Evolutionary conservation across 1,140 invertebrate genomes (phyloP).

Genomic region (Zaprionus vittiger): DNA sequence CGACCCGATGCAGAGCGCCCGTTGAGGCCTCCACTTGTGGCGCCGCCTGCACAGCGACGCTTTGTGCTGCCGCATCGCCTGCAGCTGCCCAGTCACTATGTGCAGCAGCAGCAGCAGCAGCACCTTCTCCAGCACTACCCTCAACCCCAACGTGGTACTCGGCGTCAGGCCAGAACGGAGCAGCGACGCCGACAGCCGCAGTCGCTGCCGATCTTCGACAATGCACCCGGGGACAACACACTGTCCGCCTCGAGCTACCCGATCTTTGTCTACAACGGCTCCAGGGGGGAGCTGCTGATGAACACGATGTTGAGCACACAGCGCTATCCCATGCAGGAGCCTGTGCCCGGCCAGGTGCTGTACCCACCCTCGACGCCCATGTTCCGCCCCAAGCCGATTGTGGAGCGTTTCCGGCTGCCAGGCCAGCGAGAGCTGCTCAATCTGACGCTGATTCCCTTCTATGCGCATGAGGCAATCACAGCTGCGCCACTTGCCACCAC

Average conservation of each 20-base stretch:
- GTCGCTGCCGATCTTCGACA: slow-evolving; percentile 70
- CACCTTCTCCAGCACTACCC: neutral
- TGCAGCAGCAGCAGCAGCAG: slow-evolving; percentile 38
- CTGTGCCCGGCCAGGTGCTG: slow-evolving; percentile 71
- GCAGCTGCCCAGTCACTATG: slow-evolving; percentile 17
- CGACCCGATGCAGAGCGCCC: slow-evolving; percentile 7
- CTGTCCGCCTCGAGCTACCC: slow-evolving; percentile 46
- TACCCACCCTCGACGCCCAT: slow-evolving; percentile 74
- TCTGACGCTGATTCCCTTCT: slow-evolving; percentile 76
- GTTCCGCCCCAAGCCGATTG: slow-evolving; percentile 75
- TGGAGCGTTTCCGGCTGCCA: slow-evolving; percentile 67
- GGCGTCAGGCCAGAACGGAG: slow-evolving; percentile 5
- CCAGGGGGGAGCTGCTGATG: slow-evolving; percentile 61
- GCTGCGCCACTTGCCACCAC: slow-evolving; percentile 1
- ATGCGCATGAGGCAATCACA: slow-evolving; percentile 75
- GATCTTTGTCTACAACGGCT: slow-evolving; percentile 74
- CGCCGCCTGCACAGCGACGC: neutral
- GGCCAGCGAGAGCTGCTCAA: slow-evolving; percentile 53
- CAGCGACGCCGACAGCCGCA: slow-evolving; percentile 36
- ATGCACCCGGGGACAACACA: slow-evolving; percentile 59
- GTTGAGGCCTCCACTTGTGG: neutral
- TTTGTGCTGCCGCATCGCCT: slow-evolving; percentile 12
- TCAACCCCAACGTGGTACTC: neutral
- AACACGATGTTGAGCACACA: slow-evolving; percentile 73
- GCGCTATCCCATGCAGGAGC: slow-evolving; percentile 79